A percentile compares a stretch with the other conserved stretches of the same genome.
Evolutionary conservation across 2,888 invertebrate genomes (phyloP).

Genomic region (Drosophila cyrtoloma): DNA sequence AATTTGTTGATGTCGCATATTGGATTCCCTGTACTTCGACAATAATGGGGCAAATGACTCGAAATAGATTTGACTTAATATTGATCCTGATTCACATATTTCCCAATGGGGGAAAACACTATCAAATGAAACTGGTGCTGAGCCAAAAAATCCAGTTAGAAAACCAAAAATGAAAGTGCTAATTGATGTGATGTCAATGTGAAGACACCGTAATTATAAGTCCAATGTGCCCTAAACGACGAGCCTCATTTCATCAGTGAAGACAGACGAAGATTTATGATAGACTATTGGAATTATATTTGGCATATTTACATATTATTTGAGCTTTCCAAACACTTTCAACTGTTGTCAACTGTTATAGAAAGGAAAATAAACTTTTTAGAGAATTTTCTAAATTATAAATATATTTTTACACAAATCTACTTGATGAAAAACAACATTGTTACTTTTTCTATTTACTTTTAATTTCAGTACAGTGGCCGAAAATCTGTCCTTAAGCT

Average conservation of each 20-base stretch:
- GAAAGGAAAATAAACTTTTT: background rate
- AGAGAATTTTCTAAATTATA: background rate
- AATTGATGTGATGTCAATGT: conserved; percentile 10
- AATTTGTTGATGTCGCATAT: conserved; percentile 57
- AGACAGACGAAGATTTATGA: conserved; percentile 13
- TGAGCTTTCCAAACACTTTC: background rate
- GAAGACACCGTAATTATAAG: background rate
- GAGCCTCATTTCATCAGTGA: background rate
- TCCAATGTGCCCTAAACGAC: conserved; percentile 5
- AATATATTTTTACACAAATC: background rate
- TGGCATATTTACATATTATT: background rate
- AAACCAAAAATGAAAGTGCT: background rate
- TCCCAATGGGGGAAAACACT: background rate
- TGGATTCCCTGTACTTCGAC: conserved; percentile 27
- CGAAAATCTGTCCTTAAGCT: background rate
- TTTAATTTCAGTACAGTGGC: background rate
- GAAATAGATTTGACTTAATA: conserved; percentile 28
- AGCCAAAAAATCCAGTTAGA: conserved; percentile 1
- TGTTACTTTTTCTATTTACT: background rate
- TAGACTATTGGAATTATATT: background rate
- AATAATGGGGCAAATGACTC: conserved; percentile 10
- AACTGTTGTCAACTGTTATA: background rate
- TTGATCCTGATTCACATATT: conserved; percentile 12
- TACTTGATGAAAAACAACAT: background rate
- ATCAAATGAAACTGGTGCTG: background rate